phyloP scores from a whole-genome alignment of 1,140 invertebrate species.

The Intoshia linei region DNA sequence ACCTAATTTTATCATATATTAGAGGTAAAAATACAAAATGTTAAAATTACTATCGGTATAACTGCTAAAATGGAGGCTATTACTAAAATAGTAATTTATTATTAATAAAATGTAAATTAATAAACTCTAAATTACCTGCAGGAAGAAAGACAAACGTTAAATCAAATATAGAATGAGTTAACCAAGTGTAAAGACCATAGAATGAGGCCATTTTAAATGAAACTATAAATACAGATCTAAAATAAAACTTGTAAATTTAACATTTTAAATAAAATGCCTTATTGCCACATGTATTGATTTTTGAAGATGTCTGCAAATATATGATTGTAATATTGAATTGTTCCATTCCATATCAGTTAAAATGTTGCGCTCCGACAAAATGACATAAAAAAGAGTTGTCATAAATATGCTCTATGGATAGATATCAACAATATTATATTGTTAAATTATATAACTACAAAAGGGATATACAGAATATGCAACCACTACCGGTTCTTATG shows the following conservation, averaged over 20 bases:
- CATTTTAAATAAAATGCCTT: too few species aligned
- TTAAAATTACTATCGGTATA: not conserved
- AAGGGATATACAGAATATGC: too few species aligned
- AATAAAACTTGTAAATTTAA: constrained; percentile 3
- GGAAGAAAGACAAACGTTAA: constrained; percentile 74
- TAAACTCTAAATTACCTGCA: constrained; percentile 30
- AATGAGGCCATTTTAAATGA: constrained; percentile 82
- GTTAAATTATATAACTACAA: too few species aligned
- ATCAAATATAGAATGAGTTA: constrained; percentile 69
- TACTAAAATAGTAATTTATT: not conserved
- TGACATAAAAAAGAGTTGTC: too few species aligned
- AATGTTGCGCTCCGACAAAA: too few species aligned
- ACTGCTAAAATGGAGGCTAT: not conserved
- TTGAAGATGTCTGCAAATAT: too few species aligned
- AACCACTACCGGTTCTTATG: too few species aligned
- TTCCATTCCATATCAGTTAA: too few species aligned
- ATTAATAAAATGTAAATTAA: not conserved
- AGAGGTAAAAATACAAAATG: constrained; percentile 29
- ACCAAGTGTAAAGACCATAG: constrained; percentile 85
- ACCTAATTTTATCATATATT: constrained; percentile 60
- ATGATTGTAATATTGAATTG: too few species aligned
- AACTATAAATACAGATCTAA: constrained; percentile 42
- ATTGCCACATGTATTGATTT: too few species aligned
- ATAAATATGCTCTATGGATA: too few species aligned
- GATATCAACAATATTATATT: too few species aligned